Percentiles rank a stretch among this genome's conserved stretches.
Conservation (phyloP, 2,888 invertebrate species). For the Camptogramma bilineatum region DNA sequence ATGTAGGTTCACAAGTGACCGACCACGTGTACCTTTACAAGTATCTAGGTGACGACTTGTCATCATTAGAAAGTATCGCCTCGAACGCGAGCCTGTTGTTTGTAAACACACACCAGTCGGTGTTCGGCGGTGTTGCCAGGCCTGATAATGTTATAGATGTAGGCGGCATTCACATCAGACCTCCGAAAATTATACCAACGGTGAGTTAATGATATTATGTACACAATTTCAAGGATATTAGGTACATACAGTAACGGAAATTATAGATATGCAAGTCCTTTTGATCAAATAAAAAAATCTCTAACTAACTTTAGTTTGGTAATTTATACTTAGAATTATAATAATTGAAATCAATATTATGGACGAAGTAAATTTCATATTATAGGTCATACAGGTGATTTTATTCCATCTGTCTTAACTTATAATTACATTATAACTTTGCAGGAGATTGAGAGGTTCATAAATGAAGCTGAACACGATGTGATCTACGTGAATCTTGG, state of each 20-base stretch:
- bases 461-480: slow-evolving; percentile 88
- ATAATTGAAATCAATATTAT: too few species aligned
- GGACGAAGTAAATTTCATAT: too few species aligned
- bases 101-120: slow-evolving; percentile 88
- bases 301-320: not conserved
- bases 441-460: slow-evolving; percentile 88
- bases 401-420: too few species aligned
- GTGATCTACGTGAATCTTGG: slow-evolving; percentile 87
- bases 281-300: slow-evolving; percentile 8
- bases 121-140: slow-evolving; percentile 85
- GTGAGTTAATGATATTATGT: slow-evolving; percentile 62
- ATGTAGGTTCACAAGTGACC: slow-evolving; percentile 74
- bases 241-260: not conserved
- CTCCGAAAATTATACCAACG: slow-evolving; percentile 78
- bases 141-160: slow-evolving; percentile 87
- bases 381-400: too few species aligned
- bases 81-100: slow-evolving; percentile 85
- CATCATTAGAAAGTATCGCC: slow-evolving; percentile 84
- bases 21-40: slow-evolving; percentile 78
- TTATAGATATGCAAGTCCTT: not conserved
- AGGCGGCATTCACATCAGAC: slow-evolving; percentile 87
- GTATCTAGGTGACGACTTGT: slow-evolving; percentile 81
- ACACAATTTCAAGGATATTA: slow-evolving; percentile 29
- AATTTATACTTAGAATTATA: too few species aligned
- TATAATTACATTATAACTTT: slow-evolving; percentile 49